Conservation (phyloP, 2,113 vertebrate species). For the Ciconia boyciana region DNA sequence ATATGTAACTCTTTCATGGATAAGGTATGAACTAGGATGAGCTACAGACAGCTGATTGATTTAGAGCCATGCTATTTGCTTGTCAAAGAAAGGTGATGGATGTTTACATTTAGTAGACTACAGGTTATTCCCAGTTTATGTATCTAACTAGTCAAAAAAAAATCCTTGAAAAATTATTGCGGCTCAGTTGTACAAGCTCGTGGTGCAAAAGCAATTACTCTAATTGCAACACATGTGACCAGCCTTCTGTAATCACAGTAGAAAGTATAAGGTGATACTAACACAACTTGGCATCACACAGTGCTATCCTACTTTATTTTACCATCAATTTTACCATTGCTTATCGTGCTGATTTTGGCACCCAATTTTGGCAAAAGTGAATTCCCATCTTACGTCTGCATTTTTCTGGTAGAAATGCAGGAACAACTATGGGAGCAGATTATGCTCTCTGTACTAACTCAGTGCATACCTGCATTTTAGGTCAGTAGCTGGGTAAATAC, state of each 20-base stretch:
- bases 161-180: slow-evolving; percentile 42
- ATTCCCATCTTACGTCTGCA: background rate
- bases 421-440: background rate
- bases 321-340: background rate
- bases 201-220: background rate
- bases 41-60: background rate
- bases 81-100: slow-evolving; percentile 16
- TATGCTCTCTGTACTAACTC: background rate
- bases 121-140: background rate
- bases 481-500: background rate
- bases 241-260: slow-evolving; percentile 13
- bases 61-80: slow-evolving; percentile 41
- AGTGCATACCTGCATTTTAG: background rate
- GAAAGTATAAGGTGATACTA: background rate
- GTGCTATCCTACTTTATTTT: background rate
- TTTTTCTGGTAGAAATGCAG: background rate
- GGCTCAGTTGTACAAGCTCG: background rate
- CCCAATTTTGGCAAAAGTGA: background rate
- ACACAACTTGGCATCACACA: background rate
- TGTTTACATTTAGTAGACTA: slow-evolving; percentile 37
- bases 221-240: background rate
- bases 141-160: slow-evolving; percentile 16
- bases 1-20: background rate
- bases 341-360: background rate
- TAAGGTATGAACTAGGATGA: slow-evolving; percentile 14